phyloP scores from a whole-genome alignment of 2,888 invertebrate species.

The Gastracanthus pulcherrimus region DNA sequence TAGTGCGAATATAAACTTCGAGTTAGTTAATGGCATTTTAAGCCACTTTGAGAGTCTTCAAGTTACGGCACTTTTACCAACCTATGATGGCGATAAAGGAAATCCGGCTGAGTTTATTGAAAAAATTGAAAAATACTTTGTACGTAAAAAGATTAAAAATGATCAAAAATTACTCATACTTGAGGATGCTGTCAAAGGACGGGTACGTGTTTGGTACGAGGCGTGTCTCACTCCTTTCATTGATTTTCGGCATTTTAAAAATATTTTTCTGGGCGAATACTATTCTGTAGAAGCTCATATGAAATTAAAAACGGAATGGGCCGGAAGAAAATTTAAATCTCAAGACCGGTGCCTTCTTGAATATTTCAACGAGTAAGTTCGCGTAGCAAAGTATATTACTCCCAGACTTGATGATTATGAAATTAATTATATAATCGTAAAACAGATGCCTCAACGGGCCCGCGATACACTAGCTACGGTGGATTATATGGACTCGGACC shows the following conservation, averaged over 20 bases:
- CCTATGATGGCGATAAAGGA: not conserved
- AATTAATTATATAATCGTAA: not conserved
- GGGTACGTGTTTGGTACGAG: not conserved
- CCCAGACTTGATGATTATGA: not conserved
- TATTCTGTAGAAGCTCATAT: not conserved
- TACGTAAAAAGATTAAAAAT: not conserved
- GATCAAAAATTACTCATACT: not conserved
- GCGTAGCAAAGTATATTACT: not conserved
- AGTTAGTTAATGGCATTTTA: too few relatives aligned
- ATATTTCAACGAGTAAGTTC: not conserved
- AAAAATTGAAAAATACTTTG: not conserved
- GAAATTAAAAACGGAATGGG: not conserved
- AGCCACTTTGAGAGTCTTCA: too few relatives aligned
- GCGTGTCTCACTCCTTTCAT: not conserved
- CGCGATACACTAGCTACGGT: too few relatives aligned
- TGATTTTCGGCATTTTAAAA: not conserved
- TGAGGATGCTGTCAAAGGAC: not conserved
- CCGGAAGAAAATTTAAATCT: not conserved
- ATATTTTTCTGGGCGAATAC: not conserved
- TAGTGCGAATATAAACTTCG: too few relatives aligned
- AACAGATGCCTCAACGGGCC: too few relatives aligned
- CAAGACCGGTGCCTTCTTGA: not conserved
- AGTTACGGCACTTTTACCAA: too few relatives aligned
- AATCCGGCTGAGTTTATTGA: not conserved
- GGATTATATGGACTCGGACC: too few relatives aligned